Evolutionary conservation across 2,113 vertebrate genomes (phyloP), one percentile per base, ranked within the genome.

Genomic region (Hepsetus odoe): DNA sequence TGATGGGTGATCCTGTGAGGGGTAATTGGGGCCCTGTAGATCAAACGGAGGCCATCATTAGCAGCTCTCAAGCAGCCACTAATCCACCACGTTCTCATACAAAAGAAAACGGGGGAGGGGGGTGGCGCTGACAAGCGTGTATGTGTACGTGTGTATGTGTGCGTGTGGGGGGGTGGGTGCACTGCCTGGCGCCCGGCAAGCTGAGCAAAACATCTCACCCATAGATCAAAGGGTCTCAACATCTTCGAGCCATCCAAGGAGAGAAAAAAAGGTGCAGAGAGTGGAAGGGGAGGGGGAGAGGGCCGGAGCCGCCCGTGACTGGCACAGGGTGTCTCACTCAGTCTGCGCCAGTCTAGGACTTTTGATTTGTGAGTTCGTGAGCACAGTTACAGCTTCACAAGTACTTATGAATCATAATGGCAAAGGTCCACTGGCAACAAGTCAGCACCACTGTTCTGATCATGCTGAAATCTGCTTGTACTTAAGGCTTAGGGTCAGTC

Each of bases 1-100:
- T 70, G 87, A 83, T 84, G 24, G 35, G 79, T 65, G 80, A 81
- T 80, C 77, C 74, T 66, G 80, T 61, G 72, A 77, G 76, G 87
- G 80, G 82, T 93, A 93, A 92, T 92, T 93, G 89, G 74, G 91
- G 89, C 86, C 84, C 87, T 91, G 80, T 82, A 92, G 90, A 92
- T 93, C 88, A 92, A 93, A 93, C 87, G 72, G 82, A 66, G 76
- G 72, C 80, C 88, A 90, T 92, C 90, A 91, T 93, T 91, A 91
- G 91, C 85, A 85, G 86, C 86, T 87, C 89, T 91, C 85, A 86
- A 89, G 91, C 82, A 89, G 86, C 86, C 85, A 75, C 88, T 93
- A 93, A 92, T 92, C 92, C 90, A 79, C 68, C 71, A 84, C 70
- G 84, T 89, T 91, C 88, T 87, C 89, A 90, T 86, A 90, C 81